Percentiles rank a stretch among this genome's conserved stretches.
Conservation (phyloP, 2,113 vertebrate species). For the Pholis gunnellus region DNA sequence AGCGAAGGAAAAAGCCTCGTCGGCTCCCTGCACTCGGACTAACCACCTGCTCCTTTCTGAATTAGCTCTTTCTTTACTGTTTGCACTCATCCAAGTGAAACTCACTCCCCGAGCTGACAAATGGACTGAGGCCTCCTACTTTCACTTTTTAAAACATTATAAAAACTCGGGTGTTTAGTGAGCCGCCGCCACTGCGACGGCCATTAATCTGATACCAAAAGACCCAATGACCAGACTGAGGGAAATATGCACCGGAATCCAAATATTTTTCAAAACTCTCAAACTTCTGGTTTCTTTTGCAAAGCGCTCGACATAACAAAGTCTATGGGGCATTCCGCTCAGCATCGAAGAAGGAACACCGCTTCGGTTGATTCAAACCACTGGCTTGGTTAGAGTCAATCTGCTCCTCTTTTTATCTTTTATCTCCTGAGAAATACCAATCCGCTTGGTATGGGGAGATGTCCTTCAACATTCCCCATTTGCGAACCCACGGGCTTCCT, state of each 20-base stretch:
- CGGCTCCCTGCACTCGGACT: constrained; percentile 57
- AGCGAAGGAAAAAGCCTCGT: constrained; percentile 41
- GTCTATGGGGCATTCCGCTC: constrained; percentile 61
- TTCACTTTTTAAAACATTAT: neutral
- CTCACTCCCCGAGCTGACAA: constrained; percentile 68
- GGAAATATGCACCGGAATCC: constrained; percentile 11
- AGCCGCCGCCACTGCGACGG: constrained; percentile 45
- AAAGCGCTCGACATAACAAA: constrained; percentile 53
- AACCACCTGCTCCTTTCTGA: constrained; percentile 80
- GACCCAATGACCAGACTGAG: neutral
- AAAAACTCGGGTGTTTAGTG: constrained; percentile 54
- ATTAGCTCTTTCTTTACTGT: constrained; percentile 79
- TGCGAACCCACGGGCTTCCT: constrained; percentile 9
- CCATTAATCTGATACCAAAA: constrained; percentile 65
- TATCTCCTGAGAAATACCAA: constrained; percentile 53
- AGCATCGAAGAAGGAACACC: constrained; percentile 45
- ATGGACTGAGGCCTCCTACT: constrained; percentile 59
- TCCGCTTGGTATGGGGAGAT: constrained; percentile 33
- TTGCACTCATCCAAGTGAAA: constrained; percentile 74
- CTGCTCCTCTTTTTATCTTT: constrained; percentile 49
- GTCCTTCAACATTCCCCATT: constrained; percentile 50
- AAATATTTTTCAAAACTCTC: constrained; percentile 6
- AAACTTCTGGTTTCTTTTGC: constrained; percentile 51
- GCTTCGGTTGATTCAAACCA: constrained; percentile 56
- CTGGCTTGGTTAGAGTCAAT: constrained; percentile 47